Conservation (phyloP, 2,113 vertebrate species). For the Gnathonemus echidnorhynchus region DNA sequence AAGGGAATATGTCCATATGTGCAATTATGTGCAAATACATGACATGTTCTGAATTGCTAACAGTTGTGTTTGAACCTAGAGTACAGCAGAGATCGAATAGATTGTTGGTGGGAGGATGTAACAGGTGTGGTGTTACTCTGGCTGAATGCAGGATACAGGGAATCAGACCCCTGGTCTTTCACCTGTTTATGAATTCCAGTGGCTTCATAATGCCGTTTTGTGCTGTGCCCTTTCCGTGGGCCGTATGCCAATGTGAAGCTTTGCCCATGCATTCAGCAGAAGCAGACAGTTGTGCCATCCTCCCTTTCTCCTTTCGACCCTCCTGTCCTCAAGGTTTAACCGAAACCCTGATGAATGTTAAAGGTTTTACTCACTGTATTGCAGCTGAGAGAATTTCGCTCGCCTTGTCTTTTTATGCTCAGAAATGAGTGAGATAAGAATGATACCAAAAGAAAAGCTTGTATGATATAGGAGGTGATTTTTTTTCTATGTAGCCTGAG, state of each 20-base stretch:
- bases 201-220: neutral
- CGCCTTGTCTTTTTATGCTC: slow-evolving; percentile 4
- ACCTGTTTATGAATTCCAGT: neutral
- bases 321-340: slow-evolving; percentile 34
- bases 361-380: slow-evolving; percentile 37
- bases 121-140: neutral
- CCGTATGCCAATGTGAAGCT: neutral
- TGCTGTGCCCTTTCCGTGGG: neutral
- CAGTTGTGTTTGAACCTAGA: slow-evolving; percentile 36
- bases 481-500: slow-evolving; percentile 31
- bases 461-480: slow-evolving; percentile 26
- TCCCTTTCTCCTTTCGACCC: neutral
- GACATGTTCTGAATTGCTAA: slow-evolving; percentile 28
- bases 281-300: neutral
- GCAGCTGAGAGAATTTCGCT: slow-evolving; percentile 19
- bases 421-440: slow-evolving; percentile 32
- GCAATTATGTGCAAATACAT: slow-evolving; percentile 13
- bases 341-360: slow-evolving; percentile 35
- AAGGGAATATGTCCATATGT: slow-evolving; percentile 35
- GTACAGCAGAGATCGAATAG: slow-evolving; percentile 25
- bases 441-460: slow-evolving; percentile 45
- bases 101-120: neutral
- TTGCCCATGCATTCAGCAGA: neutral
- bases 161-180: neutral
- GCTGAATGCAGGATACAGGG: neutral